Conservation (phyloP, 2,888 invertebrate genomes). For the Pollenia amentaria region DNA sequence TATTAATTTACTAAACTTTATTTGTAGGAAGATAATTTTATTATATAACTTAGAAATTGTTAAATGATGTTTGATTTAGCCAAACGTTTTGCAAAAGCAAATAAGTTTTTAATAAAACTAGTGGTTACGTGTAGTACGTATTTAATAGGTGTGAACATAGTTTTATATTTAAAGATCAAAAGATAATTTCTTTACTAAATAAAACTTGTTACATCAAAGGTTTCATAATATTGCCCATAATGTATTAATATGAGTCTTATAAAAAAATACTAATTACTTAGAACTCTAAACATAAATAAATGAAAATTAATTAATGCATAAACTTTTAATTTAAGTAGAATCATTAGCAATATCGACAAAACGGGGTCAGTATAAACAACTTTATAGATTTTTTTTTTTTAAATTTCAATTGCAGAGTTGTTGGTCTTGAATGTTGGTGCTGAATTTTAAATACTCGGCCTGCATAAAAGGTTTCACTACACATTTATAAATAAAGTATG, state of each 20-base stretch:
- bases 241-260: background rate
- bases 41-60: too few species aligned
- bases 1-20: too few species aligned
- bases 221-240: too few species aligned
- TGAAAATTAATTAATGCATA: constrained; percentile 5
- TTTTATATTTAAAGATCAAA: too few species aligned
- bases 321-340: constrained; percentile 11
- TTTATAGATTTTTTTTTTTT: constrained; percentile 22
- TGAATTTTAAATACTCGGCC: constrained; percentile 28
- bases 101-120: too few species aligned
- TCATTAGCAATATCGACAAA: constrained; percentile 38
- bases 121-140: too few species aligned
- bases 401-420: constrained; percentile 26
- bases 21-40: too few species aligned
- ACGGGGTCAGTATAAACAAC: constrained; percentile 66
- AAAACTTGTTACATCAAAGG: too few species aligned
- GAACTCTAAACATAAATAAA: background rate
- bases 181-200: too few species aligned
- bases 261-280: background rate
- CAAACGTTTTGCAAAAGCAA: too few species aligned
- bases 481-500: background rate
- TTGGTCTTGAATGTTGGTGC: constrained; percentile 37
- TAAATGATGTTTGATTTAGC: too few species aligned
- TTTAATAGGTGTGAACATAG: too few species aligned
- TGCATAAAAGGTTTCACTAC: constrained; percentile 39